Percentiles rank a stretch among this genome's conserved stretches.
Conservation (phyloP, 2,888 invertebrate genomes). For the Sarcophaga variegata region DNA sequence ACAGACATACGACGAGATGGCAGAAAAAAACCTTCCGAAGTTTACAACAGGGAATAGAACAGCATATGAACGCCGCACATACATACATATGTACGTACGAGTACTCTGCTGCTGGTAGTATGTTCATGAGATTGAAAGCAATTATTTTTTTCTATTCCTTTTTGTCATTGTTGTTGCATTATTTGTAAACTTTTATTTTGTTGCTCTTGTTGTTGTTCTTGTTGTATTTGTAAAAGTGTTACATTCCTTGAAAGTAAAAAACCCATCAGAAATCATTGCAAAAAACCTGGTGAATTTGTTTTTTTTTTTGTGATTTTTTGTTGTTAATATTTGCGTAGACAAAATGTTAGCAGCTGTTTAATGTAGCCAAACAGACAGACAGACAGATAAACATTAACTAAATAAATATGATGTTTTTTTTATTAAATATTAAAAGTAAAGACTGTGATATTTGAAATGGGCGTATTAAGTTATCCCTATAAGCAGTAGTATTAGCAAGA, state of each 20-base stretch:
- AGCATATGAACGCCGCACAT: background rate
- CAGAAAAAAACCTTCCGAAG: slow-evolving; percentile 26
- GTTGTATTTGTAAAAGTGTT: slow-evolving; percentile 52
- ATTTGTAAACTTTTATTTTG: background rate
- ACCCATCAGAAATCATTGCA: background rate
- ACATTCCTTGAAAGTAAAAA: slow-evolving; percentile 43
- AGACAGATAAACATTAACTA: slow-evolving; percentile 34
- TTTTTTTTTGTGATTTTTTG: slow-evolving; percentile 3
- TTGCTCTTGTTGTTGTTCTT: slow-evolving; percentile 24
- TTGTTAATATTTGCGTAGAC: slow-evolving; percentile 28
- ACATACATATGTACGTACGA: no score
- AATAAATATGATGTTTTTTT: slow-evolving; percentile 9
- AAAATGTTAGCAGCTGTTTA: slow-evolving; percentile 58
- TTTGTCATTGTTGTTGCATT: slow-evolving; percentile 7
- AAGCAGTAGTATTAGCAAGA: no score
- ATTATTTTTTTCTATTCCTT: background rate
- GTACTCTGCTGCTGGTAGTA: background rate
- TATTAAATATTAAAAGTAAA: slow-evolving; percentile 8
- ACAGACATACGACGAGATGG: background rate
- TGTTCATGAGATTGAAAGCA: background rate
- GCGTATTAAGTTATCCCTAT: no score
- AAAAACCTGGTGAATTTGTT: slow-evolving; percentile 32
- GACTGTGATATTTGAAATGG: no score
- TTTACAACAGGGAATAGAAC: background rate
- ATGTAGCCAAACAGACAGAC: background rate